Evolutionary conservation across 2,797 vertebrate species (phyloP).

Genomic region (Gallinago nigripennis): DNA sequence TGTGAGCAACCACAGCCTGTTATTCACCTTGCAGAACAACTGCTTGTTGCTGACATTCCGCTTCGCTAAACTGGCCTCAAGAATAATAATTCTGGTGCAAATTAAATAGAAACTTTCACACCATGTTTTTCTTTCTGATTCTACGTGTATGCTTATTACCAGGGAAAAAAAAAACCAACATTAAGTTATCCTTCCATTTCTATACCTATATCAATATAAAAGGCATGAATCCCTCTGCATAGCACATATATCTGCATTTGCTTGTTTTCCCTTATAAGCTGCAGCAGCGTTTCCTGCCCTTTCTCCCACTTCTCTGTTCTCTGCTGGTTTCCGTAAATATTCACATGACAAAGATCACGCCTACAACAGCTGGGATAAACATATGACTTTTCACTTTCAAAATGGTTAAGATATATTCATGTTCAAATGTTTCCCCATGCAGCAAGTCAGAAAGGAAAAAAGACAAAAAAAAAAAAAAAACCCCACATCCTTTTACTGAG

Average conservation of each 20-base stretch:
- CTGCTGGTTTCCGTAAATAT: not conserved
- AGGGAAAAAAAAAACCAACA: not conserved
- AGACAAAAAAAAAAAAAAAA: fast-evolving
- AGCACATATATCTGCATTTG: not conserved
- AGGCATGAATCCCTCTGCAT: not conserved
- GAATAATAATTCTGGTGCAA: not conserved
- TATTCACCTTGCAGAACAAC: not conserved
- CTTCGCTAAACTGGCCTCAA: not conserved
- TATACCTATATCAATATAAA: not conserved
- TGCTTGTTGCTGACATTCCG: not conserved
- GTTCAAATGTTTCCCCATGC: not conserved
- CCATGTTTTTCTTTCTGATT: not conserved
- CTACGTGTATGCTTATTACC: not conserved
- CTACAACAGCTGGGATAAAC: not conserved
- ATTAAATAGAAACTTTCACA: not conserved
- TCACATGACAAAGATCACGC: not conserved
- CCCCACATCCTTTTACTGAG: not conserved
- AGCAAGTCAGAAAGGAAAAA: not conserved
- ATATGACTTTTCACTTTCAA: not conserved
- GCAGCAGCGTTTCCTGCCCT: not conserved
- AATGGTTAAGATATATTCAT: not conserved
- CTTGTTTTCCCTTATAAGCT: not conserved
- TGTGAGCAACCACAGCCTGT: not conserved
- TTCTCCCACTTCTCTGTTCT: not conserved
- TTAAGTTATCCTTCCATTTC: not conserved